Evolutionary conservation across 2,113 vertebrate genomes (phyloP).

Genomic region (Prunella fulvescens): DNA sequence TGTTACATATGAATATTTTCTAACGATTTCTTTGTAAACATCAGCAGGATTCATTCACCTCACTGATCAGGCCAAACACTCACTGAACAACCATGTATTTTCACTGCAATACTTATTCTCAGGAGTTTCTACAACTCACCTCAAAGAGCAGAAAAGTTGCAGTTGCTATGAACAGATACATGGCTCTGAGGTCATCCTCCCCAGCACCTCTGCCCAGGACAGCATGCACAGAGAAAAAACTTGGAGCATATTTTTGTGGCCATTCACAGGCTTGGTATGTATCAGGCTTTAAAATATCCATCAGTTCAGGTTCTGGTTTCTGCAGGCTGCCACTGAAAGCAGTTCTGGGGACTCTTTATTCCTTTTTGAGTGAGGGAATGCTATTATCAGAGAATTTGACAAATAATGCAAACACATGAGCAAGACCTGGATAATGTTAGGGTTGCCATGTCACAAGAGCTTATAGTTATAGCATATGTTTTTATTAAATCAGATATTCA

Average conservation of each 20-base stretch:
- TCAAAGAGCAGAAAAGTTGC: not conserved
- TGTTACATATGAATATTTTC: not conserved
- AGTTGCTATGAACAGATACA: not conserved
- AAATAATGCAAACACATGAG: not conserved
- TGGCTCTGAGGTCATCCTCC: not conserved
- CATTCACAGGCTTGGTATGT: not conserved
- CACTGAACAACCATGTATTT: not conserved
- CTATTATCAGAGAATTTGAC: not conserved
- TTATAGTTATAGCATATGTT: not conserved
- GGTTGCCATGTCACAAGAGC: not conserved
- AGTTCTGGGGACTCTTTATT: not conserved
- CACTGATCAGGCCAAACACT: not conserved
- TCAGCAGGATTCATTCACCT: not conserved
- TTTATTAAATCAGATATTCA: not conserved
- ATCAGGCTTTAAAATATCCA: not conserved
- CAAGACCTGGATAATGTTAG: not conserved
- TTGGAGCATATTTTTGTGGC: not conserved
- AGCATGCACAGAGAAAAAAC: not conserved
- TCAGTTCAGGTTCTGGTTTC: not conserved
- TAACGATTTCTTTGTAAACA: not conserved
- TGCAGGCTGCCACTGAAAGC: not conserved
- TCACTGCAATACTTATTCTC: not conserved
- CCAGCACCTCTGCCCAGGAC: not conserved
- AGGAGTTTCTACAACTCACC: not conserved
- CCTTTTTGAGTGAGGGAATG: not conserved